phyloP scores from a whole-genome alignment of 2,113 vertebrate species.

The Picathartes gymnocephalus region DNA sequence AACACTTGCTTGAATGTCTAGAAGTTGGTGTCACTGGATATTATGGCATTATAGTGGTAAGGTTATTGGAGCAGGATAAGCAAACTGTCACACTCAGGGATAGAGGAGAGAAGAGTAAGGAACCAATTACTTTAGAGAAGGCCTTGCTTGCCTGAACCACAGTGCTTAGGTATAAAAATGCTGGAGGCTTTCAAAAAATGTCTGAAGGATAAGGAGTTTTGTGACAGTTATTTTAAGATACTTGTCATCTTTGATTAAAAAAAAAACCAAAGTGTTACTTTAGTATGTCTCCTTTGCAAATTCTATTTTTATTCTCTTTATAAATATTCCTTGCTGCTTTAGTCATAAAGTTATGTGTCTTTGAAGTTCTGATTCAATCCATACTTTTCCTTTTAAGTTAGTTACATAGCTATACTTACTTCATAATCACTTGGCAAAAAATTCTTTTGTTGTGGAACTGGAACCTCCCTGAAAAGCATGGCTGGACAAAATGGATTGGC shows the following conservation, averaged over 20 bases:
- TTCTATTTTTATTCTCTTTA: background rate
- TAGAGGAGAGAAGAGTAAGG: background rate
- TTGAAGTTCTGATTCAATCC: background rate
- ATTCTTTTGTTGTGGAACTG: background rate
- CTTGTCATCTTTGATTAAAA: background rate
- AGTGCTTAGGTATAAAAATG: background rate
- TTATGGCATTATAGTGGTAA: background rate
- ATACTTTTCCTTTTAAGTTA: background rate
- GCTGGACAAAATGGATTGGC: background rate
- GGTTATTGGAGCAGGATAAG: background rate
- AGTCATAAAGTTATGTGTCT: background rate
- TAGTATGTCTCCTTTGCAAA: background rate
- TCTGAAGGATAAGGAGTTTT: background rate
- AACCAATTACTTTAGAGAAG: background rate
- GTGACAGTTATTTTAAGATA: background rate
- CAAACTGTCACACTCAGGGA: background rate
- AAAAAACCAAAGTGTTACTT: background rate
- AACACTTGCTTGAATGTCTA: background rate
- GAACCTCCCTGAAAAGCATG: background rate
- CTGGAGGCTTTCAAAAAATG: background rate
- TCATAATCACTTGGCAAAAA: background rate
- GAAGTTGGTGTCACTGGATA: background rate
- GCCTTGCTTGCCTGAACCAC: background rate
- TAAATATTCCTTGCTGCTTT: background rate
- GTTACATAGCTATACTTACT: background rate